phyloP scores from a whole-genome alignment of 2,113 vertebrate genomes.

The Myotis brandtii region DNA sequence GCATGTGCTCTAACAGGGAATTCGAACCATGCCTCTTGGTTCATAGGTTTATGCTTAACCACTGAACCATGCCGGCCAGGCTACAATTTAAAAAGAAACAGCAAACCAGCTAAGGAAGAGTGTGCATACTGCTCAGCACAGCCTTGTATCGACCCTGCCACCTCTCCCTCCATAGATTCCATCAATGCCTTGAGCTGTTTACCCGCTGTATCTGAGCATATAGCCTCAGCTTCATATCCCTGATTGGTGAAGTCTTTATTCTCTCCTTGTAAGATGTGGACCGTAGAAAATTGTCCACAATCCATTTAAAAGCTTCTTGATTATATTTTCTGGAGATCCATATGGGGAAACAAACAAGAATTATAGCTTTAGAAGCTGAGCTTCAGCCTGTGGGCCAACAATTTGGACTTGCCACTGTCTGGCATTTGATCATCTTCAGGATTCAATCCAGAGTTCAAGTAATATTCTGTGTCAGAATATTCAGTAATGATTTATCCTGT shows the following conservation, averaged over 20 bases:
- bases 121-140: background rate
- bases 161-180: background rate
- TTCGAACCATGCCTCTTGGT: no score
- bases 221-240: background rate
- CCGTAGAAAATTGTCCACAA: background rate
- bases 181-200: background rate
- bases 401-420: background rate
- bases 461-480: background rate
- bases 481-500: background rate
- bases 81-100: background rate
- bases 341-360: background rate
- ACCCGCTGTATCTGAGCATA: background rate
- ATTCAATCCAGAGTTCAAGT: slow-evolving; percentile 36
- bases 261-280: slow-evolving; percentile 11
- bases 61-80: no score
- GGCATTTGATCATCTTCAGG: background rate
- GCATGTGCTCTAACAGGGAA: no score
- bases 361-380: background rate
- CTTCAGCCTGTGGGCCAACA: slow-evolving; percentile 11
- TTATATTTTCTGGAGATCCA: slow-evolving; percentile 16
- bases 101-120: background rate
- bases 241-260: background rate
- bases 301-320: background rate
- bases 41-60: no score
- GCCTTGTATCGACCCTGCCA: no score